These are phyloP conservation scores for Cirrhinus molitorella DNA, from an alignment of 2,797 vertebrate species.

Conservation along the genomic window DNA sequence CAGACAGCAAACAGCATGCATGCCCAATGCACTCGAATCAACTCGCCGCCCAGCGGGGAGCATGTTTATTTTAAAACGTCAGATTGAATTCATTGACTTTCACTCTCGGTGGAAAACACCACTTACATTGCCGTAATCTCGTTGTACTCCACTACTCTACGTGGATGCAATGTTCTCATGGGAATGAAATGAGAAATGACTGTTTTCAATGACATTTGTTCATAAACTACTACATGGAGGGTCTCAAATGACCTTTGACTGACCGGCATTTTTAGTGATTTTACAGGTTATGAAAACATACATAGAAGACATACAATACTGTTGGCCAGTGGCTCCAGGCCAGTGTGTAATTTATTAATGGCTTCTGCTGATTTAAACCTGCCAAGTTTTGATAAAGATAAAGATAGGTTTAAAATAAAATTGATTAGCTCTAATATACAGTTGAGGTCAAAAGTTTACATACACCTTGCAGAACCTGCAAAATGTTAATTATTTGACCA, in stretches of 20 bases:
- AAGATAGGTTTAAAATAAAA: background rate
- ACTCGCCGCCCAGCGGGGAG: constrained; percentile 27
- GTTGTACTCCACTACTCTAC: background rate
- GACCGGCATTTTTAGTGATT: background rate
- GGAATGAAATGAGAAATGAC: constrained; percentile 5
- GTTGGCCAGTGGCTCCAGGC: background rate
- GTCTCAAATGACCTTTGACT: background rate
- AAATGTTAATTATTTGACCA: no score
- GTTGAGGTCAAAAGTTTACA: no score
- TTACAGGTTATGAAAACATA: background rate
- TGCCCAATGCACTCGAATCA: constrained; percentile 20
- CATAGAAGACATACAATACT: no score
- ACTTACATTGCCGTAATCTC: background rate
- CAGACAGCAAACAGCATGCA: constrained; percentile 40
- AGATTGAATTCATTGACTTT: constrained; percentile 50
- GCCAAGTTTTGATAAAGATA: background rate
- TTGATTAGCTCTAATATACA: background rate
- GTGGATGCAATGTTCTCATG: background rate
- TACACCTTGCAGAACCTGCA: no score
- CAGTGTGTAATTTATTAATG: background rate
- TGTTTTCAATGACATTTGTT: background rate
- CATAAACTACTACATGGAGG: background rate
- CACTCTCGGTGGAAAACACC: constrained; percentile 14
- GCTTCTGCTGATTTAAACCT: background rate
- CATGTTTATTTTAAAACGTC: constrained; percentile 54